Percentiles rank a stretch among this genome's conserved stretches.
These are phyloP conservation scores for Melozone crissalis DNA, from an alignment of 2,113 vertebrate genomes.

Conservation along the genomic window DNA sequence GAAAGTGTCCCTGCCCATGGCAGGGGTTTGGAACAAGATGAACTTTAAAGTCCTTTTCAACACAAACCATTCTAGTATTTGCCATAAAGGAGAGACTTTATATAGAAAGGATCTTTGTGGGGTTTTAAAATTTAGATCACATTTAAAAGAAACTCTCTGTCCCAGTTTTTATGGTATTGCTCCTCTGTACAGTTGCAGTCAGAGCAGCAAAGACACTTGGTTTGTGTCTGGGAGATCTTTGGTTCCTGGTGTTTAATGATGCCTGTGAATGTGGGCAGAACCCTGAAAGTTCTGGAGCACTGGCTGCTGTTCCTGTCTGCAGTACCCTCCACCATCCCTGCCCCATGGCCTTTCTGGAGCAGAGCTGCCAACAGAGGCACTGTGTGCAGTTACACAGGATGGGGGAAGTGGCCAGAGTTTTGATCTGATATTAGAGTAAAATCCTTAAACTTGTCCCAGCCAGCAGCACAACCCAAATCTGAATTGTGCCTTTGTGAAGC, in stretches of 20 bases:
- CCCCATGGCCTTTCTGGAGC: not conserved
- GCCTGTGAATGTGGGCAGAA: not conserved
- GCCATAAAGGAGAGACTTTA: not conserved
- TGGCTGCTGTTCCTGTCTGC: not conserved
- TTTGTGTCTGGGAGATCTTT: not conserved
- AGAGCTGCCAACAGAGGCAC: not conserved
- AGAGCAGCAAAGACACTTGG: not conserved
- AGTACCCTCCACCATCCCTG: not conserved
- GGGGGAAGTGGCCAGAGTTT: not conserved
- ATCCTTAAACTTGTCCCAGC: not conserved
- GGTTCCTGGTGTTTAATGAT: not conserved
- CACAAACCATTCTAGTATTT: not conserved
- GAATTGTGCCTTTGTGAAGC: not conserved
- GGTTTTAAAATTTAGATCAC: not conserved
- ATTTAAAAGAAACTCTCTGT: not conserved
- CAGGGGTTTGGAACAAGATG: not conserved
- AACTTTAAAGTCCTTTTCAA: not conserved
- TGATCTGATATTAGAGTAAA: not conserved
- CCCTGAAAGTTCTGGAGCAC: not conserved
- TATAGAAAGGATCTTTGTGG: not conserved
- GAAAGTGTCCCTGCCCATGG: not conserved
- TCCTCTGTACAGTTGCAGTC: not conserved
- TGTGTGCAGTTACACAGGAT: not conserved
- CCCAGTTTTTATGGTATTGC: not conserved
- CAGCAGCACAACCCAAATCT: not conserved